Percentiles rank a stretch among this genome's conserved stretches.
These are phyloP conservation scores for Hepsetus odoe DNA, from an alignment of 2,113 vertebrate genomes.

Conservation along the genomic window DNA sequence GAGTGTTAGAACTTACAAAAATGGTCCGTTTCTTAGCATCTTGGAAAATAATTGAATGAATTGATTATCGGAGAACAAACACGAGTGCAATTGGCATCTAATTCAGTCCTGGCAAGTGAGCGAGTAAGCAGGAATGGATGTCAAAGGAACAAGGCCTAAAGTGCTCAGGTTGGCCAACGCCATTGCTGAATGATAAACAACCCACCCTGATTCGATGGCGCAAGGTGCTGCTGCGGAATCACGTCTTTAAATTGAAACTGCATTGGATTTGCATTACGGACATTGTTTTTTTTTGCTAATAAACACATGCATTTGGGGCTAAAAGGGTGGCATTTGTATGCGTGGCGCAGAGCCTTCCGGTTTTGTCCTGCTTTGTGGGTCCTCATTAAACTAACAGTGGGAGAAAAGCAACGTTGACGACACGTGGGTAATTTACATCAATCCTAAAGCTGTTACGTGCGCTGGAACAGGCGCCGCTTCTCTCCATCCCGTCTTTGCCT, in stretches of 20 bases:
- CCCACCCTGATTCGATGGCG: not conserved
- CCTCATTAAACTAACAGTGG: slow-evolving; percentile 52
- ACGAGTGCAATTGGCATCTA: too few relatives aligned
- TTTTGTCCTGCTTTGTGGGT: slow-evolving; percentile 31
- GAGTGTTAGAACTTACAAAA: too few relatives aligned
- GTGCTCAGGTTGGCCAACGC: too few relatives aligned
- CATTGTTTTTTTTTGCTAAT: not conserved
- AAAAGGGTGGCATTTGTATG: slow-evolving; percentile 38
- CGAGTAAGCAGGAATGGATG: too few relatives aligned
- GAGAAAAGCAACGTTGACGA: slow-evolving; percentile 31
- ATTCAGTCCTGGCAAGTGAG: too few relatives aligned
- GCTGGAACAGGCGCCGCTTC: not conserved
- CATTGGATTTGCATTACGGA: not conserved
- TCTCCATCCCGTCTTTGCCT: slow-evolving; percentile 1
- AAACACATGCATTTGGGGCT: not conserved
- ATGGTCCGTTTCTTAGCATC: too few relatives aligned
- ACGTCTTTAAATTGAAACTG: not conserved
- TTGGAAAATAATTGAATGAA: too few relatives aligned
- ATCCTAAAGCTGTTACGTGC: not conserved
- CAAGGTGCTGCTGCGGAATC: not conserved
- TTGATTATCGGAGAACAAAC: too few relatives aligned
- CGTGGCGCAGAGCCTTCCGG: not conserved
- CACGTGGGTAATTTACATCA: slow-evolving; percentile 14
- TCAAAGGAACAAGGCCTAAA: too few relatives aligned
- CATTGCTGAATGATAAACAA: too few relatives aligned